phyloP scores from a whole-genome alignment of 2,797 vertebrate genomes.

The Sebastes kiyomatsui region DNA sequence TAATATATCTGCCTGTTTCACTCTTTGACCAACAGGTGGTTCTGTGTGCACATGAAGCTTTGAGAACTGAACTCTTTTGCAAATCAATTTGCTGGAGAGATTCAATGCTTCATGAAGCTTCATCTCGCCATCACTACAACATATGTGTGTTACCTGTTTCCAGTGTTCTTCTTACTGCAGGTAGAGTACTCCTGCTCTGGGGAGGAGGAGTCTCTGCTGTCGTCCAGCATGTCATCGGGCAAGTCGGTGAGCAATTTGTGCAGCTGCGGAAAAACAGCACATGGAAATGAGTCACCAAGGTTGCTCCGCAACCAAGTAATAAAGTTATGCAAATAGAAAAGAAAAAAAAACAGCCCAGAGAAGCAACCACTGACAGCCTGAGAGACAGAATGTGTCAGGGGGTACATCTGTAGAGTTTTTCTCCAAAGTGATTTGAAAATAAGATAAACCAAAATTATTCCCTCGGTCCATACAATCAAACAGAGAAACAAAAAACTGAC shows the following conservation, averaged over 20 bases:
- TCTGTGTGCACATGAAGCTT: too few species aligned
- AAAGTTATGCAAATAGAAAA: conserved; percentile 36
- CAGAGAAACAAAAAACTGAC: neutral
- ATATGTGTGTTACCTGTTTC: conserved; percentile 80
- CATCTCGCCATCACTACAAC: too few species aligned
- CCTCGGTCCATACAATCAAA: conserved; percentile 10
- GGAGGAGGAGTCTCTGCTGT: conserved; percentile 89
- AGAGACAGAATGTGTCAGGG: neutral
- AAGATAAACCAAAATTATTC: neutral
- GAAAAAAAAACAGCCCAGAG: neutral
- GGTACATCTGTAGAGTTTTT: neutral
- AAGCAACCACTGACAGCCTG: neutral
- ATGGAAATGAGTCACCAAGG: conserved; percentile 68
- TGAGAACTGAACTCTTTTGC: too few species aligned
- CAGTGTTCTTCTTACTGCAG: conserved; percentile 80
- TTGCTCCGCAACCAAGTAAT: conserved; percentile 58
- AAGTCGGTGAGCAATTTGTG: conserved; percentile 94
- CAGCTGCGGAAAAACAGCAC: conserved; percentile 81
- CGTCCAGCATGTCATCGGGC: conserved; percentile 97
- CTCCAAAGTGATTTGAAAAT: neutral
- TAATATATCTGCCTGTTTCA: too few species aligned
- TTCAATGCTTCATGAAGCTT: too few species aligned
- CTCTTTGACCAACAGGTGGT: too few species aligned
- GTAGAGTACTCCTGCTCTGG: conserved; percentile 83
- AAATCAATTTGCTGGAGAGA: too few species aligned